Base-by-base conservation (phyloP, 2,797 vertebrate species). In the Neostethus bicornis region DNA sequence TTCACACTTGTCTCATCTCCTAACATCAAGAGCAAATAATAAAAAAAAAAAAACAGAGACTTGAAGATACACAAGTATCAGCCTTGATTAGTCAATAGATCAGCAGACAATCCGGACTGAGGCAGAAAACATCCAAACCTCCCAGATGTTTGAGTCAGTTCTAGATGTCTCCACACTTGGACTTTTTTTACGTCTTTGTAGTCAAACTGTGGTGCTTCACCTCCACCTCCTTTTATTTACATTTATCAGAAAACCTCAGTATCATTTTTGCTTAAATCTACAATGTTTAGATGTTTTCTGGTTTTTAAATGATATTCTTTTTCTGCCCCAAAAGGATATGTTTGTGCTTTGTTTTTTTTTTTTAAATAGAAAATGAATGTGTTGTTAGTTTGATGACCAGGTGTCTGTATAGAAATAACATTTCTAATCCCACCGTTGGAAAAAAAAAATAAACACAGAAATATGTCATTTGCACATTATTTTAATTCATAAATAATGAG, bases 1-100 rank as follows among this genome's bases (percentile, higher is more conserved):
- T 67, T 68, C 75, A 80, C 17, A 44, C 55, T 55, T 63, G 66
- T 16, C 56, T 84, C 46, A 52, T 84, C 61, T 92, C 79, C 68
- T 92, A 91, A 89, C 87, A 16, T 8, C 35, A 2, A 26, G 29
- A 16, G 55, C 55, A 28, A 31, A 34, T n/a, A 11, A 53, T 43
- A 45, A 44, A 61, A 44, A 53, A 43, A 45, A 44, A 61, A 44
- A 44, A 44, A 73, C 31, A 52, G 62, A 85, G 77, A 90, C 80
- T 77, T 74, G 85, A 85, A 75, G 59, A 74, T 52, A 70, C 65
- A 80, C 57, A 70, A 53, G 64, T 35, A 16, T 61, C 61, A 26
- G 38, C 45, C 2, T 47, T 31, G 61, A 70, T 60, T 77, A 73
- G 66, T 54, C 31, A 16, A 62, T 79, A 79, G 80, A 66, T 32